phyloP scores from a whole-genome alignment of 1,140 invertebrate species.

The Matsumurasca onukii region DNA sequence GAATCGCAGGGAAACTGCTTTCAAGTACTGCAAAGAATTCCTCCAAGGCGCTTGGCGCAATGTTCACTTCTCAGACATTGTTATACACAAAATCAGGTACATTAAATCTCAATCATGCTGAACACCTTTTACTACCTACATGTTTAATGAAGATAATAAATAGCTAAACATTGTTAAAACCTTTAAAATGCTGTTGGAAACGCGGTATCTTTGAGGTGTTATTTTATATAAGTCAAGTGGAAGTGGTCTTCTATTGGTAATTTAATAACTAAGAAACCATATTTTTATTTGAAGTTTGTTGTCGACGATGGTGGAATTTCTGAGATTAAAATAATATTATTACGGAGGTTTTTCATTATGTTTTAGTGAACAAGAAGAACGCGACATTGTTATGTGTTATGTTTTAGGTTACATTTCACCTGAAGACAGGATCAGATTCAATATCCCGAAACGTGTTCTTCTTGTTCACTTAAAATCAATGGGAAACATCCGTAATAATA shows the following conservation, averaged over 20 bases:
- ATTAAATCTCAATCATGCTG: background rate
- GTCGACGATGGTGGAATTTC: too few relatives aligned
- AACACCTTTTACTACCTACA: background rate
- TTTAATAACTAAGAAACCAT: slow-evolving; percentile 1
- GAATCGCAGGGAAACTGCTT: slow-evolving; percentile 61
- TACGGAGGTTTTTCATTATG: too few relatives aligned
- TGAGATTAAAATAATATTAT: too few relatives aligned
- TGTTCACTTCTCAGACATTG: slow-evolving; percentile 32
- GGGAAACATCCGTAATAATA: background rate
- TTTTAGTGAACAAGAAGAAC: too few relatives aligned
- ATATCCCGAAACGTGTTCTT: background rate
- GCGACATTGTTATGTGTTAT: background rate
- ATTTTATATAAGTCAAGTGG: background rate
- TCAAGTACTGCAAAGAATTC: slow-evolving; percentile 81
- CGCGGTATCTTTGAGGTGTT: background rate
- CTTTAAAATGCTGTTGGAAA: too few relatives aligned
- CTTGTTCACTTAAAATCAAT: background rate
- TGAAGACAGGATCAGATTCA: background rate
- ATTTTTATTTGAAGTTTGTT: slow-evolving; percentile 11
- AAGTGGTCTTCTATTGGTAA: background rate
- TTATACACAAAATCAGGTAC: slow-evolving; percentile 38
- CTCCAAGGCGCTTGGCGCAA: slow-evolving; percentile 74
- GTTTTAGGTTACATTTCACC: background rate
- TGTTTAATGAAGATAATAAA: background rate
- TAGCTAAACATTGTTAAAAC: slow-evolving; percentile 5